Evolutionary conservation across 1,140 invertebrate species (phyloP).

Genomic region (Zeugodacus cucurbitae): DNA sequence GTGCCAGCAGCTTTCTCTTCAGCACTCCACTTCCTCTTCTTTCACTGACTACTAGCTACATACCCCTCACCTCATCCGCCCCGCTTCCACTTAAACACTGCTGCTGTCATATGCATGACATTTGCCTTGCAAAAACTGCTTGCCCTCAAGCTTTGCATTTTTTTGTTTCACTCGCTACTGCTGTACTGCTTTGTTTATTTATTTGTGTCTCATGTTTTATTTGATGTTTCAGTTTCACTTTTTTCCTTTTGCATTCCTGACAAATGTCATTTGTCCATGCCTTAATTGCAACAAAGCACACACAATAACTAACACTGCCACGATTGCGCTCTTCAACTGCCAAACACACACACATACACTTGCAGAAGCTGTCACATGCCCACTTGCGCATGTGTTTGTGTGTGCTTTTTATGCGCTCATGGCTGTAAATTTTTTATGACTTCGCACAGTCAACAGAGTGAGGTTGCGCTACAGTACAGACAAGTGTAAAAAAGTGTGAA

Average conservation of each 20-base stretch:
- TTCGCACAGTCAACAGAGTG: neutral
- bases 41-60: no score
- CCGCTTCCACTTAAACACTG: neutral
- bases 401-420: neutral
- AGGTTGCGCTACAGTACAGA: neutral
- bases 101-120: neutral
- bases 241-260: neutral
- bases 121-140: conserved; percentile 14
- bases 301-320: neutral
- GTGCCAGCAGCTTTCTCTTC: neutral
- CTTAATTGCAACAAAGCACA: conserved; percentile 1
- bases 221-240: neutral
- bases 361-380: no score
- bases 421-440: neutral
- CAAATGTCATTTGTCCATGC: conserved; percentile 6
- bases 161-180: neutral
- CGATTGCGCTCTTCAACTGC: neutral
- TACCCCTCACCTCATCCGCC: neutral
- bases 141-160: neutral
- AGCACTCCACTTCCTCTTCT: no score
- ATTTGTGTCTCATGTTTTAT: neutral
- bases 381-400: neutral
- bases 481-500: neutral
- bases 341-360: neutral
- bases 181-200: neutral